Evolutionary conservation across 2,113 vertebrate genomes (phyloP), one percentile per base, ranked within the genome.

Genomic region (Centropus unirufus): DNA sequence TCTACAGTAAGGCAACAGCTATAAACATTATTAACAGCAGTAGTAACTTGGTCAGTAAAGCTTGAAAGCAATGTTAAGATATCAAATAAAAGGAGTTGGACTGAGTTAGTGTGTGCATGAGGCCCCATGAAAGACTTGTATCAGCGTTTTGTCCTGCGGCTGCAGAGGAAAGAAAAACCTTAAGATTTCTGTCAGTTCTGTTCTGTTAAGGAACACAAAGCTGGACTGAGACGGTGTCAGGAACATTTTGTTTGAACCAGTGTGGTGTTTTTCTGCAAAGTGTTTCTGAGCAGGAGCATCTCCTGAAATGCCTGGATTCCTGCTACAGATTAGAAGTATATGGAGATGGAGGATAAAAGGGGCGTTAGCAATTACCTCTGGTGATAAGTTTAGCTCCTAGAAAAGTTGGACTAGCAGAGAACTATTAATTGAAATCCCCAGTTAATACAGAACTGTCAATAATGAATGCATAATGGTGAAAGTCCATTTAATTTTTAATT

Each of bases 401-500:
- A 32, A 80, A 87, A 94, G 81, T 83, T 91, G 84, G 59, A 34
- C n/a, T 64, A 40, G 76, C 1, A 36, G 9, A 36, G 76, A 91
- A 64, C 39, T 89, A 81, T 89, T 80, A 94, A 92, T 89, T 89
- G 81, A 77, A 94, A 87, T 66, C 30, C 55, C 64, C 34, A 34
- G 77, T 85, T 85, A 46, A 84, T 88, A 87, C 6, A 49, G 69
- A 68, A 52, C 66, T 93, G 78, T 91, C 88, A 87, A 55, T 87
- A 93, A 87, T 36, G 78, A 91, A 86, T 89, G 78, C 74, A 75
- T 66, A 87, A 82, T 29, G 70, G 88, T 82, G 85, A 92, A 84
- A 92, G 72, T 51, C 47, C 69, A 89, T 85, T 87, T 90, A 85
- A 87, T 92, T 92, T 93, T 93, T 82, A 94, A 94, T 96, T 82